These are phyloP conservation scores for Syndactyla subalaris DNA, from an alignment of 2,797 vertebrate genomes.

Conservation along the genomic window DNA sequence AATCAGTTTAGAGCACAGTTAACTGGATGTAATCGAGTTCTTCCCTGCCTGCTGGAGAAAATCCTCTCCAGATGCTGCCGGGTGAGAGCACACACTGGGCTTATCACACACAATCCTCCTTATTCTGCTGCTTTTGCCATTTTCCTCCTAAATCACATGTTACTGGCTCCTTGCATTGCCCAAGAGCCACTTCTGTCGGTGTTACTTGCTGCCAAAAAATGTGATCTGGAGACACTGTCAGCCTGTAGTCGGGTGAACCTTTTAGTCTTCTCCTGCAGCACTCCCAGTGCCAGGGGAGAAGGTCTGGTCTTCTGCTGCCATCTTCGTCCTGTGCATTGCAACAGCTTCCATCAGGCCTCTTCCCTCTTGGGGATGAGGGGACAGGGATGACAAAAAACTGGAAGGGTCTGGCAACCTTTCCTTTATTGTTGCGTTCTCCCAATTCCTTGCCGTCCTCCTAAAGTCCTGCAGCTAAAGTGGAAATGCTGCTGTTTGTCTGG, in stretches of 20 bases:
- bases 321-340: neutral
- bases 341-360: neutral
- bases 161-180: neutral
- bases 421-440: neutral
- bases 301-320: slow-evolving; percentile 42
- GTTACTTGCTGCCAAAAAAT: neutral
- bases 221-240: neutral
- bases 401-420: neutral
- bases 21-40: slow-evolving; percentile 99
- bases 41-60: slow-evolving; percentile 99
- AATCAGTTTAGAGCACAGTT: slow-evolving; percentile 99
- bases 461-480: neutral
- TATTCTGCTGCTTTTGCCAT: slow-evolving; percentile 48
- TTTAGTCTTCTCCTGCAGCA: neutral
- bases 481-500: neutral
- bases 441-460: neutral
- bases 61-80: slow-evolving; percentile 95
- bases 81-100: slow-evolving; percentile 77
- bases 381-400: neutral
- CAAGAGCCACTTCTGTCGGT: neutral
- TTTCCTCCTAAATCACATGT: slow-evolving; percentile 14
- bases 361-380: neutral
- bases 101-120: slow-evolving; percentile 70
- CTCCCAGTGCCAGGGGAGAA: neutral
- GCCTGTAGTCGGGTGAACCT: neutral